A percentile compares a stretch with the other conserved stretches of the same genome.
phyloP scores from a whole-genome alignment of 2,888 invertebrate species.

The Drosophila atripex region DNA sequence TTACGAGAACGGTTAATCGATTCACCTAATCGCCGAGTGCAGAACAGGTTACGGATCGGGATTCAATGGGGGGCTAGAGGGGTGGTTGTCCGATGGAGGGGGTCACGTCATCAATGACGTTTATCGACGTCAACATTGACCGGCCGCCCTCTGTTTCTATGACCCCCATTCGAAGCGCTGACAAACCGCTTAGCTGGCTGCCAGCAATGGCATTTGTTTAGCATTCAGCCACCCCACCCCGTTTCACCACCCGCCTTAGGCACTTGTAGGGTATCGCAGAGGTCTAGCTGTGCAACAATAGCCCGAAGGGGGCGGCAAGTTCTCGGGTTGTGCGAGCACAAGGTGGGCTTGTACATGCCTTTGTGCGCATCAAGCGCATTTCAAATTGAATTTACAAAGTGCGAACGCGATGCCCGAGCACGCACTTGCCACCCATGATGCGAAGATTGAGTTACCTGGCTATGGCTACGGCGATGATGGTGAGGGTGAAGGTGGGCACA shows the following conservation, averaged over 20 bases:
- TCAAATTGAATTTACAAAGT: conserved; percentile 69
- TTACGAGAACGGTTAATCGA: conserved; percentile 32
- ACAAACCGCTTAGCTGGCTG: conserved; percentile 52
- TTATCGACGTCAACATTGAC: conserved; percentile 13
- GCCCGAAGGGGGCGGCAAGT: conserved; percentile 17
- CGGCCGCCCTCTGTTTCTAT: not conserved
- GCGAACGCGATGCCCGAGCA: conserved; percentile 45
- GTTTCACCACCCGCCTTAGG: conserved; percentile 17
- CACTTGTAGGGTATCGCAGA: conserved; percentile 71
- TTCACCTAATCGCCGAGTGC: conserved; percentile 34
- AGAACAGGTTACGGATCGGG: conserved; percentile 1
- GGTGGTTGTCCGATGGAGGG: not conserved
- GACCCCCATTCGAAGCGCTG: conserved; percentile 32
- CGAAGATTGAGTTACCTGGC: conserved; percentile 42
- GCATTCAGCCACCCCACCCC: conserved; percentile 29
- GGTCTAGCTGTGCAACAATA: conserved; percentile 39
- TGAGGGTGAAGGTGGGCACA: not conserved
- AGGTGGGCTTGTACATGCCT: conserved; percentile 41
- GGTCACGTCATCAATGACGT: conserved; percentile 42
- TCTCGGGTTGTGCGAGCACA: conserved; percentile 5
- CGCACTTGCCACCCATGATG: conserved; percentile 32
- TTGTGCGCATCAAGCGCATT: conserved; percentile 66
- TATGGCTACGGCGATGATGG: not conserved
- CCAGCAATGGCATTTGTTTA: conserved; percentile 47
- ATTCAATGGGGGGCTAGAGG: not conserved